Conservation (phyloP, 2,797 vertebrate genomes). For the Sebastes vulpes region DNA sequence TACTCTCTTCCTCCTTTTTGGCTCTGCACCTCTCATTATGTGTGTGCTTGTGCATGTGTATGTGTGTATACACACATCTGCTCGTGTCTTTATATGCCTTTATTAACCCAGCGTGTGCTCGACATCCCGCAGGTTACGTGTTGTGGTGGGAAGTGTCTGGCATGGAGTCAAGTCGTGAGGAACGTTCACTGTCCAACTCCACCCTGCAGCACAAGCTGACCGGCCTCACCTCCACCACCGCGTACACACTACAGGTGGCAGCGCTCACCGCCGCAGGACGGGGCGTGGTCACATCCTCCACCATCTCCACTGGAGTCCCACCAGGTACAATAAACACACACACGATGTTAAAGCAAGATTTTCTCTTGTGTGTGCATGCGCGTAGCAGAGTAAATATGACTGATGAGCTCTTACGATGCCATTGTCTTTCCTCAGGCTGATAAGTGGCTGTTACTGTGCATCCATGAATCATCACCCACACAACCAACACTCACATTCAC, state of each 20-base stretch:
- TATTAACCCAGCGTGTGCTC: constrained; percentile 37
- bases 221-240: constrained; percentile 92
- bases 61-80: constrained; percentile 7
- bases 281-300: constrained; percentile 88
- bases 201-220: constrained; percentile 92
- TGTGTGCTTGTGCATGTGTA: not conserved
- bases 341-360: constrained; percentile 5
- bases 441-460: constrained; percentile 80
- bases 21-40: constrained; percentile 24
- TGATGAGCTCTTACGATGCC: constrained; percentile 80
- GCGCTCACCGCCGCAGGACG: constrained; percentile 88
- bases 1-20: constrained; percentile 16
- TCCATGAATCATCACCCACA: constrained; percentile 82
- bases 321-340: constrained; percentile 87
- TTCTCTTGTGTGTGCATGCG: not conserved
- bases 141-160: constrained; percentile 93
- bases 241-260: constrained; percentile 92
- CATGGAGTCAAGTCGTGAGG: constrained; percentile 85
- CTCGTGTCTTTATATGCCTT: not conserved
- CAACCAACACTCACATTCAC: constrained; percentile 36
- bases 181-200: constrained; percentile 86
- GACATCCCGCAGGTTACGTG: constrained; percentile 87
- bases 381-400: constrained; percentile 75
- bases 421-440: constrained; percentile 80
- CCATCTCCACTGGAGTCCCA: constrained; percentile 96